phyloP scores from a whole-genome alignment of 2,113 vertebrate genomes.

The Podiceps cristatus region DNA sequence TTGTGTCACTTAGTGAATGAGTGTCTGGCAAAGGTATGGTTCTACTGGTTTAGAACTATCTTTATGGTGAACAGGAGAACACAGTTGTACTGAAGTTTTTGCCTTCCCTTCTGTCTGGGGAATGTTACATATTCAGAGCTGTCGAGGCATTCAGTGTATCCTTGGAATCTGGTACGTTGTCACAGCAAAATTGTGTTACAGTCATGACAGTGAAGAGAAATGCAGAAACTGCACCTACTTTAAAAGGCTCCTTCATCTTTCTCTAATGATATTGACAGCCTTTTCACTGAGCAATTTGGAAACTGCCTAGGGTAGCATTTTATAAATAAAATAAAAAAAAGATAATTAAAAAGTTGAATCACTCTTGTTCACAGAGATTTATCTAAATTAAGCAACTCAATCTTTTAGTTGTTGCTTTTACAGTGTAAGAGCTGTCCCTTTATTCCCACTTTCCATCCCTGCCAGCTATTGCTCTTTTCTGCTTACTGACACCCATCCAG shows the following conservation, averaged over 20 bases:
- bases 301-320: not conserved
- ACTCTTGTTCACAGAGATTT: not conserved
- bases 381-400: not conserved
- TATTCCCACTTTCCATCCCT: not conserved
- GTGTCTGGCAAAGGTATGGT: not conserved
- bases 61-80: not conserved
- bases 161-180: not conserved
- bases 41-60: not conserved
- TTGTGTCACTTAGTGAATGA: not conserved
- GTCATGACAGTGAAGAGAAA: not conserved
- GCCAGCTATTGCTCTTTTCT: not conserved
- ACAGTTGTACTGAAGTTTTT: not conserved
- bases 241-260: slow-evolving; percentile 11
- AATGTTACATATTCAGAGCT: not conserved
- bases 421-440: not conserved
- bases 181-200: not conserved
- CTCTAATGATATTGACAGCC: not conserved
- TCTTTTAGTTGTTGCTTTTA: not conserved
- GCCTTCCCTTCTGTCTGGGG: not conserved
- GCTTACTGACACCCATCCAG: not conserved
- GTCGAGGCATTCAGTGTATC: not conserved
- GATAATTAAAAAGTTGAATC: not conserved
- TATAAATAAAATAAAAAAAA: not conserved
- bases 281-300: not conserved
- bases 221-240: not conserved